Percentiles rank a stretch among this genome's conserved stretches.
Conservation (phyloP, 2,888 invertebrate genomes). For the Euphydryas editha region DNA sequence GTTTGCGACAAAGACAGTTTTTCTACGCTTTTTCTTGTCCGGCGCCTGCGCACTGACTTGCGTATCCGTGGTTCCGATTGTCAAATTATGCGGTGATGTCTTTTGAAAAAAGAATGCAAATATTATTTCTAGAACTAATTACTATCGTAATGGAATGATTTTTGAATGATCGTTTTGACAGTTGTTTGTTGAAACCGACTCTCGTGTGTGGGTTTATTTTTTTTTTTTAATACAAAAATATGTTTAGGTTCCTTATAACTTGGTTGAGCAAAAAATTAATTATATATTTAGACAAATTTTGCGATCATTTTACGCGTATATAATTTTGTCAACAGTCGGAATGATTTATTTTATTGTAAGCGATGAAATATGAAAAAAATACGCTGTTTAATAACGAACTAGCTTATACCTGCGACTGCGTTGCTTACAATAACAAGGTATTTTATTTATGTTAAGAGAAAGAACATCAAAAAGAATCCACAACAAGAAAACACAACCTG, state of each 20-base stretch:
- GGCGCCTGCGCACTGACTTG: constrained; percentile 52
- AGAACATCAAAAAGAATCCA: too few relatives aligned
- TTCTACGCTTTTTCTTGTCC: constrained; percentile 36
- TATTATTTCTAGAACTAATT: constrained; percentile 29
- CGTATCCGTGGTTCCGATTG: constrained; percentile 41
- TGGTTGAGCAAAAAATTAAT: background rate
- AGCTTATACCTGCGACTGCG: too few relatives aligned
- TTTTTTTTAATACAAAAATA: background rate
- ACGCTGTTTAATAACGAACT: too few relatives aligned
- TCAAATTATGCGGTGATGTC: constrained; percentile 33
- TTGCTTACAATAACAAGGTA: too few relatives aligned
- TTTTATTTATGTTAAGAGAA: too few relatives aligned
- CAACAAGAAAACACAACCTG: too few relatives aligned
- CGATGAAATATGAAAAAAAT: too few relatives aligned
- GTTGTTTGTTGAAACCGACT: constrained; percentile 21
- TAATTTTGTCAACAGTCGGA: background rate
- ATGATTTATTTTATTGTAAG: too few relatives aligned
- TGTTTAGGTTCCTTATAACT: constrained; percentile 5
- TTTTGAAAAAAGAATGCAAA: constrained; percentile 35
- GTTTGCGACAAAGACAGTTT: constrained; percentile 49
- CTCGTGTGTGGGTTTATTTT: background rate
- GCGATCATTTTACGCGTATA: background rate
- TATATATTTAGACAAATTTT: background rate
- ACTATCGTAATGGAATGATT: constrained; percentile 27
- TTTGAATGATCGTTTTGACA: constrained; percentile 38